Base-by-base conservation (phyloP, 2,888 invertebrate genomes). In the Cantharis rustica region DNA sequence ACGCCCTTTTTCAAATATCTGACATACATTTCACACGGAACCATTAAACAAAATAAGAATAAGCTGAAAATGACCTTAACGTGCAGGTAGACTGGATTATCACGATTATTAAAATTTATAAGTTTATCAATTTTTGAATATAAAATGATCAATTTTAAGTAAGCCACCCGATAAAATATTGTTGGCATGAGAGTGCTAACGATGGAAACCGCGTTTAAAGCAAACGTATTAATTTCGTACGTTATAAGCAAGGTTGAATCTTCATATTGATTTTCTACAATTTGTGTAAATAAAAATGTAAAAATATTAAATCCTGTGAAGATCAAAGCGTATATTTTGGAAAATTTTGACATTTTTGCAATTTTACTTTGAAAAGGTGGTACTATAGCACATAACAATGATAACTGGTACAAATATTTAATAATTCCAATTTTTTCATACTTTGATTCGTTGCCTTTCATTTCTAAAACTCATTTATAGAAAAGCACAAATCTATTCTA, bases 91-190 rank as follows among this genome's bases (percentile, higher is more conserved):
- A 47, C 1, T 3, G 47, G n/a, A 47, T 5, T 1, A 5, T 1
- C 2, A n/a, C n/a, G 1, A 11, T n/a, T 47, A 3, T n/a, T 5
- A 47, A 47, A 47, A 47, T 47, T 47, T 47, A 5, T 47, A n/a
- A 47, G 47, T 1, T 2, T n/a, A 47, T 47, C 47, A 47, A 47
- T 47, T 47, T 5, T 47, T 47, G 47, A 13, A 47, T n/a, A 47
- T n/a, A 47, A n/a, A n/a, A 2, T 4, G n/a, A 47, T 4, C 5
- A 11, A 80, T 66, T 16, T 69, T 68, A 68, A 80, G 80, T 71
- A 80, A 80, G 20, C 77, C 79, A 2, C 72, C 77, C 11, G 80
- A 79, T 10, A 79, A 80, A 47, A 7, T 1, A 47, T 7, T 7
- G 47, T 47, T n/a, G 47, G 47, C 7, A 47, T 7, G 7, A 47